phyloP scores from a whole-genome alignment of 2,113 vertebrate genomes.

The Poecilia latipinna region DNA sequence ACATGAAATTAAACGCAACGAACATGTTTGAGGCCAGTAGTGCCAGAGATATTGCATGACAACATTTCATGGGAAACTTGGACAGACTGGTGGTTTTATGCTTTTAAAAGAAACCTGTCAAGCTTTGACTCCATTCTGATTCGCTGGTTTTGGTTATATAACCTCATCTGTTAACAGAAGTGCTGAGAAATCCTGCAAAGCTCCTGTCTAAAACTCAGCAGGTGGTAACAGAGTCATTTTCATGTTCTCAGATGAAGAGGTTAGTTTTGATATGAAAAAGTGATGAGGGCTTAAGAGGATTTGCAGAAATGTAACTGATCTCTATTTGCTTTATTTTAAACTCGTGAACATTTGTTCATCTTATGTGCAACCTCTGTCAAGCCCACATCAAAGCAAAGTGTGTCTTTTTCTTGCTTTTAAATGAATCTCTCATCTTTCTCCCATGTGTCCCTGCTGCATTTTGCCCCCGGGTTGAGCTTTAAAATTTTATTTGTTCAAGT shows the following conservation, averaged over 20 bases:
- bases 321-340: background rate
- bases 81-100: constrained; percentile 34
- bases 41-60: constrained; percentile 10
- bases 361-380: background rate
- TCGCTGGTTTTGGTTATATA: constrained; percentile 29
- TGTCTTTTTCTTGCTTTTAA: no score
- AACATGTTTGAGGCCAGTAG: background rate
- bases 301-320: background rate
- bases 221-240: constrained; percentile 39
- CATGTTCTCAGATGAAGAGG: constrained; percentile 17
- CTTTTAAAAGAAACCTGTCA: constrained; percentile 34
- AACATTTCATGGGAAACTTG: constrained; percentile 3
- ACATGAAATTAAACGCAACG: background rate
- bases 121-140: constrained; percentile 21
- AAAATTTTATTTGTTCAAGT: background rate
- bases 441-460: background rate
- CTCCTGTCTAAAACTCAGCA: constrained; percentile 23
- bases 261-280: constrained; percentile 14
- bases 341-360: background rate
- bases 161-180: constrained; percentile 40
- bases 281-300: background rate
- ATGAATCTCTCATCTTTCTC: background rate
- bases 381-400: background rate
- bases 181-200: constrained; percentile 34
- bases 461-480: no score